phyloP scores from a whole-genome alignment of 2,797 vertebrate genomes.

The Lagorchestes hirsutus region DNA sequence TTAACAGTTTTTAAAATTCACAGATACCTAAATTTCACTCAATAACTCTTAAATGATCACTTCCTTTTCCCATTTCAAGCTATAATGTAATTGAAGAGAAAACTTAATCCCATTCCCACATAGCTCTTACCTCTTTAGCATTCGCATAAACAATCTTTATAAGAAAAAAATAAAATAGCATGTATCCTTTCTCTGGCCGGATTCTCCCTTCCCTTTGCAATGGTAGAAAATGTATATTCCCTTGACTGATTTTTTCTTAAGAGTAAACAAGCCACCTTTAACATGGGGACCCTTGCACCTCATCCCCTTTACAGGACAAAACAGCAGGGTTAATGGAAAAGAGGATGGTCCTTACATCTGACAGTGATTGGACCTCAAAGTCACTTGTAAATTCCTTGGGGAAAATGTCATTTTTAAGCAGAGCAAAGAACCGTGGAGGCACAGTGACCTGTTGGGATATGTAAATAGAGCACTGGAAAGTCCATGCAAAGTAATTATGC shows the following conservation, averaged over 20 bases:
- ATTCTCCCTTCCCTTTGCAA: conserved; percentile 16
- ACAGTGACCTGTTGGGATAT: conserved; percentile 17
- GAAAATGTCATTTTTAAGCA: conserved; percentile 2
- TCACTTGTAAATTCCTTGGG: conserved; percentile 33
- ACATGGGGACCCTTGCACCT: neutral
- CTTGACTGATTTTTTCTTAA: neutral
- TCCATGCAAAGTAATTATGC: conserved; percentile 36
- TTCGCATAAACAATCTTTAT: neutral
- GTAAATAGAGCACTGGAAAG: conserved; percentile 22
- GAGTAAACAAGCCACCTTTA: neutral
- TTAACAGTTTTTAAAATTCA: conserved; percentile 58
- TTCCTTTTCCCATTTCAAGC: conserved; percentile 38
- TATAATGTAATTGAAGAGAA: conserved; percentile 61
- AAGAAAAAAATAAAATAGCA: conserved; percentile 35
- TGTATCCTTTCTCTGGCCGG: conserved; percentile 7
- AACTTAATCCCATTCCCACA: conserved; percentile 39
- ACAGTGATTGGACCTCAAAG: conserved; percentile 51
- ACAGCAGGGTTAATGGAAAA: neutral
- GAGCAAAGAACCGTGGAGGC: neutral
- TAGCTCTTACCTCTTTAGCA: conserved; percentile 44
- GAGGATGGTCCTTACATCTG: neutral
- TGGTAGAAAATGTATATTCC: conserved; percentile 15
- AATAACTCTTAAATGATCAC: conserved; percentile 55
- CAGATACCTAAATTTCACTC: conserved; percentile 30
- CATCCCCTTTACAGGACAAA: neutral